Evolutionary conservation across 30 jellyfish, hydroid and myxozoan genomes (phyloP), one percentile per base, ranked within the genome.

Genomic region (Catostylus mosaicus): DNA sequence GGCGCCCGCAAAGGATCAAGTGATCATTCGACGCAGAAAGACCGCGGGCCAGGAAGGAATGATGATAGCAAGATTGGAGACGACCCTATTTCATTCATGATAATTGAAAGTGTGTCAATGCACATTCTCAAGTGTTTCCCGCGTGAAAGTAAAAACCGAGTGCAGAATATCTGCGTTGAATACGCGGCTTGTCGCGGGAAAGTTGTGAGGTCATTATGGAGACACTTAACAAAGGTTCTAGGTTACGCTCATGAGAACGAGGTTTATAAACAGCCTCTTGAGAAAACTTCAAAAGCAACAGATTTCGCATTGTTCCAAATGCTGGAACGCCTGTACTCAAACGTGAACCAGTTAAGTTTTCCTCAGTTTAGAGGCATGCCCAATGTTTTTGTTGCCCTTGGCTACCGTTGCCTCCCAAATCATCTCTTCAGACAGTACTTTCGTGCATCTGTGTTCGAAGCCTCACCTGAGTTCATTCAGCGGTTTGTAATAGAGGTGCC

Each of bases 281-380:
- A 23, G 23, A 51, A 30, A 60, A 92, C 87, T 23, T 38, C 84
- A 2, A 33, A 30, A 6, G 59, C 73, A 30, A 50, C 77, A 6
- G 96, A 85, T 29, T 38, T 40, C 36, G 96, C 98, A 5, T 36
- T 86, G 74, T 91, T 91, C 80, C 96, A 91, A 81, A 73, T 91
- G 75, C 22, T 81, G 11, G 98, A 91, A 52, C 94, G 96, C 2
- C 19, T 91, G 35, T 82, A 80, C 37, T 43, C 69, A 9, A 57
- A 77, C 35, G 30, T 85, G 11, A 69, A 68, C 1, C 90, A 91
- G 79, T 78, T 91, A 35, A 78, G 90, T 45, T 76, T 62, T 61
- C 96, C 96, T 2, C 88, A 47, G 33, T 84, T 84, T 65, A 60
- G 77, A 30, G 83, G 82, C 31, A 73, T 91, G 95, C 88, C 46